Percentiles rank a stretch among this genome's conserved stretches.
Evolutionary conservation across 2,888 invertebrate genomes (phyloP).

Genomic region (Pteria penguin): DNA sequence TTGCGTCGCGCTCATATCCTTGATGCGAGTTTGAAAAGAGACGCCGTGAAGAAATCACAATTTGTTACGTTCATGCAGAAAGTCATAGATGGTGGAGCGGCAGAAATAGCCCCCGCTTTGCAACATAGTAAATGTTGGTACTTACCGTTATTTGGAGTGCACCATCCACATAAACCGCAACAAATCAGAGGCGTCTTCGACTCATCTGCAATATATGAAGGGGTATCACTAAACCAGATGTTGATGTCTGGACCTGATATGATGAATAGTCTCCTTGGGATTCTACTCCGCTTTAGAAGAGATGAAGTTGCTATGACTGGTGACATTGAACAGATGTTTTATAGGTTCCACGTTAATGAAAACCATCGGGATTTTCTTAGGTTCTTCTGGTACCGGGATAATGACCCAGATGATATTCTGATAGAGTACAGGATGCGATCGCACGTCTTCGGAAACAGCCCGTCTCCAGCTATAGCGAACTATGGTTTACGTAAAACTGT

Average conservation of each 20-base stretch:
- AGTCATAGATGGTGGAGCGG: not conserved
- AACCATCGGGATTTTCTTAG: conserved; percentile 22
- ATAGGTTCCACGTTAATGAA: conserved; percentile 24
- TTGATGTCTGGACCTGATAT: conserved; percentile 50
- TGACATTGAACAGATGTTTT: conserved; percentile 47
- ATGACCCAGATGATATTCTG: conserved; percentile 1
- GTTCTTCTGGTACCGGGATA: conserved; percentile 38
- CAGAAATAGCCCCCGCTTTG: too few relatives aligned
- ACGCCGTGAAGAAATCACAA: too few relatives aligned
- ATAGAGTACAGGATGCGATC: conserved; percentile 38
- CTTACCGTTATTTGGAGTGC: conserved; percentile 44
- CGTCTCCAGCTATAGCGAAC: conserved; percentile 40
- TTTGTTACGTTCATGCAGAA: not conserved
- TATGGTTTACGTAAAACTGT: conserved; percentile 42
- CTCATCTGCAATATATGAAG: conserved; percentile 16
- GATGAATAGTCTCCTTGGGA: conserved; percentile 44
- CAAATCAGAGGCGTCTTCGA: conserved; percentile 42
- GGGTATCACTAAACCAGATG: conserved; percentile 38
- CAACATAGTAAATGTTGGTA: too few relatives aligned
- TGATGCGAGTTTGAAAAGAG: too few relatives aligned
- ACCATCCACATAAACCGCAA: too few relatives aligned
- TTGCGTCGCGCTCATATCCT: not conserved
- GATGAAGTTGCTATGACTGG: conserved; percentile 38
- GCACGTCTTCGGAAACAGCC: conserved; percentile 36
- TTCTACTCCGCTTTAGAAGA: conserved; percentile 46